Evolutionary conservation across 1,140 invertebrate genomes (phyloP).

Genomic region (Coptotermes formosanus): DNA sequence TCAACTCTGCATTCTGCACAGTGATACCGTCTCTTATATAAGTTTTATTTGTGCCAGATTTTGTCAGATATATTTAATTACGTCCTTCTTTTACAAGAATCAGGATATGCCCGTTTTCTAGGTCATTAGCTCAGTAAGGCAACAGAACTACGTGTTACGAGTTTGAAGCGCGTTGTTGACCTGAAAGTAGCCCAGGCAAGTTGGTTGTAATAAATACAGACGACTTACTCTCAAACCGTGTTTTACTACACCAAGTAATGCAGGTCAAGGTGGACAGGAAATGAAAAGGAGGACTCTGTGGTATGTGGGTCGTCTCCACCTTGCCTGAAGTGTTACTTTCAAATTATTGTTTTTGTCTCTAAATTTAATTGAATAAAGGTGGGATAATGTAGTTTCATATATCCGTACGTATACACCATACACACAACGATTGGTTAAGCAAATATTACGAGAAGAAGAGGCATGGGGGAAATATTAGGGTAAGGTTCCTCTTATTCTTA

Average conservation of each 20-base stretch:
- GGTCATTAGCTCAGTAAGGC: neutral
- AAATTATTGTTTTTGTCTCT: too few relatives aligned
- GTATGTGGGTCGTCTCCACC: slow-evolving; percentile 22
- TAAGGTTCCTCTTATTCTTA: too few relatives aligned
- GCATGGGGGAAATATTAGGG: too few relatives aligned
- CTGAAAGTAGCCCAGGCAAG: neutral
- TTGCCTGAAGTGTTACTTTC: neutral
- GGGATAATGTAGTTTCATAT: too few relatives aligned
- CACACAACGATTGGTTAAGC: too few relatives aligned
- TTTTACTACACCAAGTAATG: neutral
- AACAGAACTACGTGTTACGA: neutral
- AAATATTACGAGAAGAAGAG: too few relatives aligned
- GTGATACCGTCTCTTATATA: too few relatives aligned
- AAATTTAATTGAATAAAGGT: too few relatives aligned
- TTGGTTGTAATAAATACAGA: neutral
- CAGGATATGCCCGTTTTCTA: neutral
- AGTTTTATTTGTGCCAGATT: too few relatives aligned
- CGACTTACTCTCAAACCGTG: neutral
- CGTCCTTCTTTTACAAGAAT: neutral
- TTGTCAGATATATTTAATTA: too few relatives aligned
- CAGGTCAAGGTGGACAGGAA: neutral
- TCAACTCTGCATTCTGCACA: too few relatives aligned
- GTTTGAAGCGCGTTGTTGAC: neutral
- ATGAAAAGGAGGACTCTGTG: neutral
- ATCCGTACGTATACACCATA: too few relatives aligned